Percentiles rank a stretch among this genome's conserved stretches.
These are phyloP conservation scores for Atta cephalotes DNA, from an alignment of 1,140 invertebrate genomes.

Conservation along the genomic window DNA sequence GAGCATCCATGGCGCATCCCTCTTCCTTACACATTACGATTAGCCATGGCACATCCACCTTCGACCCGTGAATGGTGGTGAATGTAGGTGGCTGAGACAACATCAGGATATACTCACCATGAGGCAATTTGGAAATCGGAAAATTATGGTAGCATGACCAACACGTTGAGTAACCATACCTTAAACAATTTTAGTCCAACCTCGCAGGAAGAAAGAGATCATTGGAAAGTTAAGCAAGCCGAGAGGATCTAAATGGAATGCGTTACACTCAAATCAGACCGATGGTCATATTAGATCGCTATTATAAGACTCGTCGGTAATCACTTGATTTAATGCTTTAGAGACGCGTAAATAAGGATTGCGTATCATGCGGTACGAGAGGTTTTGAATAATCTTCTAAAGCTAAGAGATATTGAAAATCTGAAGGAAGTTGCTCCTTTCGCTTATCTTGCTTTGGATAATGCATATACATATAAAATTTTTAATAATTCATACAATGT, in stretches of 20 bases:
- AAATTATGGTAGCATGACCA: constrained; percentile 62
- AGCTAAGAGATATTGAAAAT: constrained; percentile 7
- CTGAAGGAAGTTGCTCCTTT: constrained; percentile 4
- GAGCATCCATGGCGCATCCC: constrained; percentile 39
- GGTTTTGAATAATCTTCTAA: constrained; percentile 49
- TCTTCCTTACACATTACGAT: constrained; percentile 69
- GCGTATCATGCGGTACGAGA: constrained; percentile 2
- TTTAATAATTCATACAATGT: neutral
- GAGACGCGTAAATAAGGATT: constrained; percentile 73
- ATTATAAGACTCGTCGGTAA: constrained; percentile 53
- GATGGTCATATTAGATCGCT: constrained; percentile 22
- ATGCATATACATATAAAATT: neutral
- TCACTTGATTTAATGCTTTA: constrained; percentile 69
- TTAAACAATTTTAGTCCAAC: constrained; percentile 33
- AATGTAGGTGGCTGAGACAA: constrained; percentile 61
- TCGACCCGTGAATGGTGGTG: constrained; percentile 32
- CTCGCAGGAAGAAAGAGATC: constrained; percentile 22
- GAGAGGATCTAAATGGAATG: constrained; percentile 30
- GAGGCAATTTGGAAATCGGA: constrained; percentile 65
- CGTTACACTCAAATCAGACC: constrained; percentile 14
- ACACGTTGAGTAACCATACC: constrained; percentile 22
- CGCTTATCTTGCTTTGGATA: neutral
- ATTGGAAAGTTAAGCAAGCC: neutral
- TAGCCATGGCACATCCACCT: constrained; percentile 62
- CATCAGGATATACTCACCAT: neutral